Conservation (phyloP, 2,797 vertebrate species). For the Pangasius djambal region DNA sequence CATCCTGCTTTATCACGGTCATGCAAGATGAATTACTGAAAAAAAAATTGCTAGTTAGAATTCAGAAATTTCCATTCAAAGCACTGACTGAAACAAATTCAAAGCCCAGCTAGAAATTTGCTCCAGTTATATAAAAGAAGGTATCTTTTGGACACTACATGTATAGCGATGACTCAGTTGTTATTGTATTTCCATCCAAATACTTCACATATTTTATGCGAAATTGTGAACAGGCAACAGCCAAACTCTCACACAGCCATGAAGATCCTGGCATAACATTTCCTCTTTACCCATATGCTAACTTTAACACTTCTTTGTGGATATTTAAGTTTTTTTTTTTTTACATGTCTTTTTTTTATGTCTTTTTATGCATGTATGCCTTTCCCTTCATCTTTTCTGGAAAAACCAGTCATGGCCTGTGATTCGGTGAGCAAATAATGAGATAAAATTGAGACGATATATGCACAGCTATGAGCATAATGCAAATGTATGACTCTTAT, state of each 20-base stretch:
- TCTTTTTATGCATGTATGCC: neutral
- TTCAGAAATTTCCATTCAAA: neutral
- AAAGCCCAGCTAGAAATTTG: neutral
- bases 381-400: neutral
- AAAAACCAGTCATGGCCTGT: neutral
- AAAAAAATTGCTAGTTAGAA: neutral
- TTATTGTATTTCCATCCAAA: neutral
- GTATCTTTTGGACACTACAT: neutral
- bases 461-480: neutral
- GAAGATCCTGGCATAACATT: conserved; percentile 13
- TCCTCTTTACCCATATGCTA: conserved; percentile 21
- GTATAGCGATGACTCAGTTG: neutral
- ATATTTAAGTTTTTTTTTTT: neutral
- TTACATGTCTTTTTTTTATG: neutral
- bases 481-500: neutral
- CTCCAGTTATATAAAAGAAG: neutral
- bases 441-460: neutral
- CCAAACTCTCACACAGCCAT: conserved; percentile 19
- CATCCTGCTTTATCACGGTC: neutral
- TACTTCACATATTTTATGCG: neutral
- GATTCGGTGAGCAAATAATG: neutral
- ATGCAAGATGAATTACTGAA: neutral
- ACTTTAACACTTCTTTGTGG: neutral
- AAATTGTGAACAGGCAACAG: conserved; percentile 7
- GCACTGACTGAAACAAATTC: neutral